phyloP scores from a whole-genome alignment of 2,113 vertebrate species.

The Burhinus bistriatus region DNA sequence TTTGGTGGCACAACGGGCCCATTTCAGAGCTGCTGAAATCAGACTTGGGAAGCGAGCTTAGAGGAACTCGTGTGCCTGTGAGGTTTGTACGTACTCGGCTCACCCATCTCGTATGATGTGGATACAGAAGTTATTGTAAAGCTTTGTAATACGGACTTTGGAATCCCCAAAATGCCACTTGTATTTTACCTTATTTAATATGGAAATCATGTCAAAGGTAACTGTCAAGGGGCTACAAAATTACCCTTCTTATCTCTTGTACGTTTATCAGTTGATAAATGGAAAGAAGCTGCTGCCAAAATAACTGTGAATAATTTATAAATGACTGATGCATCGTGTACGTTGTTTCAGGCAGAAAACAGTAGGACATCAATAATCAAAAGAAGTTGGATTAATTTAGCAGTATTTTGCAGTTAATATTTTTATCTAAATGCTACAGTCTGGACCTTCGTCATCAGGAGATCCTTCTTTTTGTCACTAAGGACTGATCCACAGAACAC shows the following conservation, averaged over 20 bases:
- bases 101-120: background rate
- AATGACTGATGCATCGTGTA: conserved; percentile 79
- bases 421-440: conserved; percentile 77
- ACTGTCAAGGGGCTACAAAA: conserved; percentile 79
- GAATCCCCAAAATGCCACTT: conserved; percentile 60
- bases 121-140: background rate
- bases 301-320: conserved; percentile 85
- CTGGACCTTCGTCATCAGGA: background rate
- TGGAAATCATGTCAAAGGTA: conserved; percentile 82
- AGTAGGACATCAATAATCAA: conserved; percentile 86
- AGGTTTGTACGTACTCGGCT: background rate
- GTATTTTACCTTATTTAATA: conserved; percentile 76
- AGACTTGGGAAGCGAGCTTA: background rate
- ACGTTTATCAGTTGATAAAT: conserved; percentile 83
- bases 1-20: background rate
- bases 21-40: background rate
- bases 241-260: conserved; percentile 75
- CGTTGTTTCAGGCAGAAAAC: conserved; percentile 82
- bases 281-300: conserved; percentile 80
- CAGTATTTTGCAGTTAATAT: conserved; percentile 73
- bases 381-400: conserved; percentile 82
- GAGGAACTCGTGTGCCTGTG: background rate
- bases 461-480: background rate
- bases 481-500: conserved; percentile 23
- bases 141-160: conserved; percentile 21